Base-by-base conservation (phyloP, 2,888 invertebrate species). In the Trissolcus brochymenae region DNA sequence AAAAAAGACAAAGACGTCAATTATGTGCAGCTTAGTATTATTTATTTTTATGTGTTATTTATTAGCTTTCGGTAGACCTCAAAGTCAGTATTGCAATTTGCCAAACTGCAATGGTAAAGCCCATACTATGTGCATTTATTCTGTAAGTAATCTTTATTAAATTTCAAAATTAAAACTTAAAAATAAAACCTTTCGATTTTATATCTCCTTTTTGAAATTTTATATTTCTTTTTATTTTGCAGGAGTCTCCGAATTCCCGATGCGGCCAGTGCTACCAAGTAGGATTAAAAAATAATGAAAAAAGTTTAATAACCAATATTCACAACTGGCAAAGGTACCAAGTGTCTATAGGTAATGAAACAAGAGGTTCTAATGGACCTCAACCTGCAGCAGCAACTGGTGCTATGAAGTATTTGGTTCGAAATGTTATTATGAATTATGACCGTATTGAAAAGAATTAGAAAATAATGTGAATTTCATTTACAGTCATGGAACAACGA, bases 401-500 rank as follows among this genome's bases (percentile, higher is more conserved):
- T 11, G 51, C 51, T 6, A 51, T 51, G 51, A 46, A 16, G 14
- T 2, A 7, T 35, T 29, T 35, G 35, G 35, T 35, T 11, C 7
- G 2, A 35, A 11, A 11, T 35, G 35, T 35, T 35, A n/a, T 46
- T 0, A 46, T 9, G 9, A 6, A 46, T 14, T 25, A 25, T 6
- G 4, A 25, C 6, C 4, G 25, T 25, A 4, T 4, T 6, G 6
- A 4, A 4, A 19, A 2, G 25, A 25, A 6, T 25, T 25, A 0
- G 1, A 25, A 25, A 25, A 25, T 25, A 25, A 25, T 25, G 6
- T 25, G 6, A 25, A 25, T 25, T 4, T 25, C 2, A 43, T n/a
- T 51, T 17, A 19, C 9, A 67, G 67, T 6, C n/a, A n/a, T 67
- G 67, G 67, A 50, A n/a, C 46, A 41, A 51, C 4, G 67, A 67